A percentile compares a stretch with the other conserved stretches of the same genome.
Conservation (phyloP, 2,888 invertebrate species). For the Marasmarcha lunaedactyla region DNA sequence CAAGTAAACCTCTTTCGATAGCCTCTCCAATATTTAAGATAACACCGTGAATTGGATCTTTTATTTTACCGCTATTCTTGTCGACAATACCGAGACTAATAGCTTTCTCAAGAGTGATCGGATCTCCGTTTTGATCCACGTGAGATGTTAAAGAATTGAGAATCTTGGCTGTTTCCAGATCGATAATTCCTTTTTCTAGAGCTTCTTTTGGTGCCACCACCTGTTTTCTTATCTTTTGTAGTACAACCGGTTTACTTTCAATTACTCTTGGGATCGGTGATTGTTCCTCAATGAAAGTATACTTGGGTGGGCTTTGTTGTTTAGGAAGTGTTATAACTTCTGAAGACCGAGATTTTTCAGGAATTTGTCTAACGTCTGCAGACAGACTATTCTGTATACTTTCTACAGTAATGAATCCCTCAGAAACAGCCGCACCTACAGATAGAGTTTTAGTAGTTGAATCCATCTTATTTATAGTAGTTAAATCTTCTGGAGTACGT, state of each 20-base stretch:
- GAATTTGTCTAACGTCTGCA: constrained; percentile 36
- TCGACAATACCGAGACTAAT: constrained; percentile 77
- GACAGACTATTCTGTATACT: constrained; percentile 56
- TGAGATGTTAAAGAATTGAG: constrained; percentile 73
- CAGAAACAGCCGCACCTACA: constrained; percentile 70
- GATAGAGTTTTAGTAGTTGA: constrained; percentile 64
- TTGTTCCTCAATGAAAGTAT: not conserved
- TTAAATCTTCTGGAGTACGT: constrained; percentile 32
- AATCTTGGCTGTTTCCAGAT: constrained; percentile 79
- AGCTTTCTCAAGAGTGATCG: constrained; percentile 81
- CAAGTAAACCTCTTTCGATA: constrained; percentile 83
- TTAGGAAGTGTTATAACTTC: constrained; percentile 71
- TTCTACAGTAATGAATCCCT: constrained; percentile 66
- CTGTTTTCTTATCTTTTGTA: constrained; percentile 84
- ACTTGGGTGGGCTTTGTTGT: constrained; percentile 27
- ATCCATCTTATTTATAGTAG: constrained; percentile 28
- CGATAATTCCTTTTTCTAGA: constrained; percentile 81
- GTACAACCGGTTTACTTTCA: constrained; percentile 76
- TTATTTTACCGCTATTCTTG: constrained; percentile 80
- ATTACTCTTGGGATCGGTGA: constrained; percentile 40
- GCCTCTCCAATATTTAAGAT: constrained; percentile 86
- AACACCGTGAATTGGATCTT: constrained; percentile 87
- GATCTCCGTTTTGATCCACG: constrained; percentile 68
- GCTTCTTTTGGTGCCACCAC: constrained; percentile 83
- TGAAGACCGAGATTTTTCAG: constrained; percentile 27